A percentile compares a stretch with the other conserved stretches of the same genome.
Evolutionary conservation across 2,888 invertebrate genomes (phyloP).

Genomic region (Boloria euphrosyne): DNA sequence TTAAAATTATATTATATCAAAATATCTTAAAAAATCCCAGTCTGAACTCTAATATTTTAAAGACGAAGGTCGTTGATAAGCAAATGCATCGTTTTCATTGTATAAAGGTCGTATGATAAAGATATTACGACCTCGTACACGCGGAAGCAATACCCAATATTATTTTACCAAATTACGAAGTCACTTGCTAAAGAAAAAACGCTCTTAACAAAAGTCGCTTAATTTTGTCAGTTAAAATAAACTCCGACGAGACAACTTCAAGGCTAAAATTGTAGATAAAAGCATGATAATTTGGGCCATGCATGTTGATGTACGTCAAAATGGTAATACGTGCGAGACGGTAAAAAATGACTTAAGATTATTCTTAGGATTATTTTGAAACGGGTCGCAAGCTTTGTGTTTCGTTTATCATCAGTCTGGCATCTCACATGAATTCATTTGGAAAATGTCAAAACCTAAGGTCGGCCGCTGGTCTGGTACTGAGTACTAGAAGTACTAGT

Average conservation of each 20-base stretch:
- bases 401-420: slow-evolving; percentile 31
- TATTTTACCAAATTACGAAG: slow-evolving; percentile 58
- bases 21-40: slow-evolving; percentile 36
- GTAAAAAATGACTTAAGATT: slow-evolving; percentile 33
- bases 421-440: slow-evolving; percentile 25
- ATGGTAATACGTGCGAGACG: slow-evolving; percentile 53
- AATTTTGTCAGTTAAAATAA: slow-evolving; percentile 68
- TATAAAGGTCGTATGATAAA: slow-evolving; percentile 69
- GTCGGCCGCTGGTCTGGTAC: no score
- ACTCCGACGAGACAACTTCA: slow-evolving; percentile 67
- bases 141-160: slow-evolving; percentile 67
- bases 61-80: slow-evolving; percentile 62
- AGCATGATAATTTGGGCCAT: slow-evolving; percentile 71
- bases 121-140: slow-evolving; percentile 66
- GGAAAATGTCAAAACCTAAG: background rate
- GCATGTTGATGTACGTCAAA: slow-evolving; percentile 50
- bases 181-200: slow-evolving; percentile 40
- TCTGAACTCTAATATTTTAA: slow-evolving; percentile 36
- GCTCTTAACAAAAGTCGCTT: slow-evolving; percentile 43
- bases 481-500: no score
- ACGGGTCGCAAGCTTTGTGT: slow-evolving; percentile 25
- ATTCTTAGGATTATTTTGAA: slow-evolving; percentile 27
- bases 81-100: slow-evolving; percentile 64
- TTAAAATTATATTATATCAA: no score
- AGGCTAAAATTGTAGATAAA: slow-evolving; percentile 75